Evolutionary conservation across 2,113 vertebrate species (phyloP).

Genomic region (Microcebus tavaratra): DNA sequence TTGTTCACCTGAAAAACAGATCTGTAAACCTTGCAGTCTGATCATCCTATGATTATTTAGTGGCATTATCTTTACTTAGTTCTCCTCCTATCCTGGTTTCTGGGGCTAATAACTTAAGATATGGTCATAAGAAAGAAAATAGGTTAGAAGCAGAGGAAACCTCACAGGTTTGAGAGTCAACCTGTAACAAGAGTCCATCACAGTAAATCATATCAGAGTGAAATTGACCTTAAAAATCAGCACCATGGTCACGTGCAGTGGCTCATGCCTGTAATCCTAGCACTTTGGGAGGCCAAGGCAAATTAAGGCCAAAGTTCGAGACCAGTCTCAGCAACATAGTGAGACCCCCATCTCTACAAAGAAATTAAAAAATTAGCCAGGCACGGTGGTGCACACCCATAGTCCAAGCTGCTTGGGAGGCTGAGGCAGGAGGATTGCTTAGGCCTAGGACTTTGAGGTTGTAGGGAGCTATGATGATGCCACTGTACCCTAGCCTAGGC

Average conservation of each 20-base stretch:
- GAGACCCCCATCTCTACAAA: too few relatives aligned
- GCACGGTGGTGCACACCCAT: too few relatives aligned
- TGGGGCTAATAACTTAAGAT: not conserved
- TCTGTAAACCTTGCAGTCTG: not conserved
- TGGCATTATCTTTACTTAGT: not conserved
- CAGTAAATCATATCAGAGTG: not conserved
- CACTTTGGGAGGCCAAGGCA: too few relatives aligned
- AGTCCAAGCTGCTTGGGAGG: too few relatives aligned
- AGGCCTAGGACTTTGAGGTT: too few relatives aligned
- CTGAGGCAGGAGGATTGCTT: too few relatives aligned
- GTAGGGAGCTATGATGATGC: too few relatives aligned
- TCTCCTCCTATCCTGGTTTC: not conserved
- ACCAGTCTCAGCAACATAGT: too few relatives aligned
- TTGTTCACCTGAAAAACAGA: not conserved
- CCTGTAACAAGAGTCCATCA: not conserved
- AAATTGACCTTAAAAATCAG: not conserved
- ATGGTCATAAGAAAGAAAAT: not conserved
- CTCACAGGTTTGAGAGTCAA: not conserved
- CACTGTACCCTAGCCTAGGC: too few relatives aligned
- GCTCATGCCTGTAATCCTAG: too few relatives aligned
- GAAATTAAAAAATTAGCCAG: too few relatives aligned
- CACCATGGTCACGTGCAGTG: not conserved
- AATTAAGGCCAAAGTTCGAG: too few relatives aligned
- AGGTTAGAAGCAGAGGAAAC: not conserved
- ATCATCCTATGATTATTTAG: not conserved